Conservation (phyloP, 2,888 invertebrate genomes). For the Acanthosepion esculentum region DNA sequence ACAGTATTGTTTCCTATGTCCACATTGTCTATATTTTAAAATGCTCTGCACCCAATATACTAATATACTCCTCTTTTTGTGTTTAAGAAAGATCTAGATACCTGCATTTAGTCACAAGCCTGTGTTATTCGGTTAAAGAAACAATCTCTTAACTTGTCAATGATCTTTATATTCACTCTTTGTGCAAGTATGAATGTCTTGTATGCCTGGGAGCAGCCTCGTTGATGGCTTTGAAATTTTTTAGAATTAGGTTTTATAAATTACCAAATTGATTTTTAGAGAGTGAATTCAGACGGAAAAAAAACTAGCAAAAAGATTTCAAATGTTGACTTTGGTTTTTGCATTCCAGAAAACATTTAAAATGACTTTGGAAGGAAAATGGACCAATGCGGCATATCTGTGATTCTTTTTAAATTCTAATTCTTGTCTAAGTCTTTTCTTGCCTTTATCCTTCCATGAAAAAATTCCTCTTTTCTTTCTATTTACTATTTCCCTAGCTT, state of each 20-base stretch:
- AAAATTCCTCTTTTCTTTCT: background rate
- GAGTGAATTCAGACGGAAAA: background rate
- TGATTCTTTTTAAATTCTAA: background rate
- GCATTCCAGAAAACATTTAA: background rate
- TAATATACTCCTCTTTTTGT: no score
- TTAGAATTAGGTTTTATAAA: slow-evolving; percentile 4
- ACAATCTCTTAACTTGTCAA: background rate
- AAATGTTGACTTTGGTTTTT: background rate
- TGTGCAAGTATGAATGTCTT: background rate
- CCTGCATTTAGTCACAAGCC: background rate
- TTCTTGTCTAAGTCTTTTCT: background rate
- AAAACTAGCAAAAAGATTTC: background rate
- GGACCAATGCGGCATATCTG: no score
- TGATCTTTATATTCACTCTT: background rate
- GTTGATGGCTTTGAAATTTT: background rate
- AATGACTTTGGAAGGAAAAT: background rate
- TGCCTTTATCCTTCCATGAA: background rate
- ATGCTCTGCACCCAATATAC: no score
- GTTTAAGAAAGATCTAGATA: background rate
- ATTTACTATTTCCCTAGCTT: no score
- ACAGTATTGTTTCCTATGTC: no score
- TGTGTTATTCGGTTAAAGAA: background rate
- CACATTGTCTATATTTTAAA: no score
- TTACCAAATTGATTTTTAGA: background rate
- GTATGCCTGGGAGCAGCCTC: background rate